These are phyloP conservation scores for Lymantria dispar DNA, from an alignment of 2,888 invertebrate genomes.

Conservation along the genomic window DNA sequence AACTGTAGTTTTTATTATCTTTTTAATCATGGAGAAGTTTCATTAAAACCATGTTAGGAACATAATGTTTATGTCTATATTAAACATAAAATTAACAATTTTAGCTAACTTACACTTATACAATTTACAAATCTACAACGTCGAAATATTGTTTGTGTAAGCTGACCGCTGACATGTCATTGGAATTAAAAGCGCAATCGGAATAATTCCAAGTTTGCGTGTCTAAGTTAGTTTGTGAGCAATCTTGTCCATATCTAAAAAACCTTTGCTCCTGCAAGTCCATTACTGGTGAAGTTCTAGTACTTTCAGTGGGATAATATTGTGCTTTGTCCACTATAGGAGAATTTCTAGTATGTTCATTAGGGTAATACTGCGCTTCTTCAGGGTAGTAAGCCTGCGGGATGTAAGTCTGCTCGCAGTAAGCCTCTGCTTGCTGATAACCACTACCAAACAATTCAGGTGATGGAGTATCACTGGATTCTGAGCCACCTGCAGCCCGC, in stretches of 20 bases:
- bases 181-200: slow-evolving; percentile 62
- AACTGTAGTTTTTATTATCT: slow-evolving; percentile 55
- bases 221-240: slow-evolving; percentile 56
- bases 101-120: slow-evolving; percentile 33
- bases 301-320: slow-evolving; percentile 61
- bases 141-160: slow-evolving; percentile 65
- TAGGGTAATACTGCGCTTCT: slow-evolving; percentile 64
- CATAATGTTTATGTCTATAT: slow-evolving; percentile 37
- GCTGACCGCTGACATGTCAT: slow-evolving; percentile 43
- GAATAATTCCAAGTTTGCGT: slow-evolving; percentile 66
- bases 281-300: slow-evolving; percentile 57
- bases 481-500: slow-evolving; percentile 67
- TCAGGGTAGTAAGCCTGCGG: slow-evolving; percentile 69
- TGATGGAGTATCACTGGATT: slow-evolving; percentile 81
- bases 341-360: slow-evolving; percentile 51
- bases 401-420: slow-evolving; percentile 64
- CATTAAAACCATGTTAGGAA: slow-evolving; percentile 49
- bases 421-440: slow-evolving; percentile 66
- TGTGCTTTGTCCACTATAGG: slow-evolving; percentile 37
- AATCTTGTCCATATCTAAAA: slow-evolving; percentile 65
- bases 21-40: slow-evolving; percentile 36
- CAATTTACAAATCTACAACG: slow-evolving; percentile 50
- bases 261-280: slow-evolving; percentile 65
- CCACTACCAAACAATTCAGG: slow-evolving; percentile 76
- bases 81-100: slow-evolving; percentile 33